Conservation (phyloP, 2,797 vertebrate species). For the Carapus acus region DNA sequence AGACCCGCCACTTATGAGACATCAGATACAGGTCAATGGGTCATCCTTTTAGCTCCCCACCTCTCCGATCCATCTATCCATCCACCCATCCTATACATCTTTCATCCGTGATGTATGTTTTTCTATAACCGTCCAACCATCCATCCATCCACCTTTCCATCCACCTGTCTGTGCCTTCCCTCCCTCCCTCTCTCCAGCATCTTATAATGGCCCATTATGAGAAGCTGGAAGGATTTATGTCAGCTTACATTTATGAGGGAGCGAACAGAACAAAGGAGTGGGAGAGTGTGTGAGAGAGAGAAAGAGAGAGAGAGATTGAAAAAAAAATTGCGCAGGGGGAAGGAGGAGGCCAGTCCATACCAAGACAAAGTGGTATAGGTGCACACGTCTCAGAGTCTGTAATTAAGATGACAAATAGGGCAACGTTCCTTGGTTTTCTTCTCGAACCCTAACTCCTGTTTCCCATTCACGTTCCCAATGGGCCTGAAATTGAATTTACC, state of each 20-base stretch:
- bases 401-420: constrained; percentile 56
- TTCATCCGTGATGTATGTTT: constrained; percentile 53
- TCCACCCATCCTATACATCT: constrained; percentile 50
- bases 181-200: constrained; percentile 24
- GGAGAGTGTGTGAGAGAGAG: too few relatives aligned
- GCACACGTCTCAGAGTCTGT: constrained; percentile 33
- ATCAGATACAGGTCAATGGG: constrained; percentile 62
- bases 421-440: constrained; percentile 33
- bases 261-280: constrained; percentile 43
- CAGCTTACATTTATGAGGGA: constrained; percentile 48
- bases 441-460: constrained; percentile 33
- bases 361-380: constrained; percentile 21
- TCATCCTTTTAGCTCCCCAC: constrained; percentile 63
- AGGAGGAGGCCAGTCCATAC: constrained; percentile 31
- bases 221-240: constrained; percentile 55
- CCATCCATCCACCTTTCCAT: constrained; percentile 33
- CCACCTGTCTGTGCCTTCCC: constrained; percentile 29
- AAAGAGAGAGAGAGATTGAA: constrained; percentile 11
- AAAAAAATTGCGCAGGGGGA: constrained; percentile 7
- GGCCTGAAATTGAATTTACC: constrained; percentile 57
- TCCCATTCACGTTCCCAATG: constrained; percentile 33
- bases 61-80: constrained; percentile 52
- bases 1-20: constrained; percentile 59
- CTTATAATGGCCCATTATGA: constrained; percentile 55
- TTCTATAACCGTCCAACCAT: constrained; percentile 38